phyloP scores from a whole-genome alignment of 2,113 vertebrate species.

The Mionectes macconnelli region DNA sequence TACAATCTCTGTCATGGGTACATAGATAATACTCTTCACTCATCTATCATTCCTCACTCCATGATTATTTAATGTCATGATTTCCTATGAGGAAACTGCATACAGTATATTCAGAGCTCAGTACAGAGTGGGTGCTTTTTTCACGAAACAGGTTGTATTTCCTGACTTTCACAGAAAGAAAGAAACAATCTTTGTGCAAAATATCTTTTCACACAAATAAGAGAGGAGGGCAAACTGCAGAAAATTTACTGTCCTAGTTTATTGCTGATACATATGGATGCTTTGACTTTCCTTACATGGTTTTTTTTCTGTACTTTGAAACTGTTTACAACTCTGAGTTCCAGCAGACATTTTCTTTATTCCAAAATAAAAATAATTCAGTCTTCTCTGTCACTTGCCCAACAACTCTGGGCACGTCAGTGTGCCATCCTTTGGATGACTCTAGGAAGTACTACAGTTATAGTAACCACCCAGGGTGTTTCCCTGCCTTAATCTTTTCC shows the following conservation, averaged over 20 bases:
- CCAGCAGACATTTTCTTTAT: background rate
- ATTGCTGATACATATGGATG: conserved; percentile 23
- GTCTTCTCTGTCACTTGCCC: background rate
- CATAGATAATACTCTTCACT: background rate
- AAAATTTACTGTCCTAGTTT: background rate
- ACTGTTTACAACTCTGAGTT: background rate
- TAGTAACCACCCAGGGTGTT: background rate
- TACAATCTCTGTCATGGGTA: background rate
- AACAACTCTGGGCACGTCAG: background rate
- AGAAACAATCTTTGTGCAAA: background rate
- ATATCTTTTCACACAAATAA: background rate
- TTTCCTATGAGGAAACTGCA: background rate
- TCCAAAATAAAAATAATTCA: background rate
- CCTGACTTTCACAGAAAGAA: background rate
- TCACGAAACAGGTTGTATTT: background rate
- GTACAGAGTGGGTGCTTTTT: background rate
- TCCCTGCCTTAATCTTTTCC: background rate
- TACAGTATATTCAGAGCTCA: background rate
- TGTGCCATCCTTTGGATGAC: background rate
- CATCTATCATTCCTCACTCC: background rate
- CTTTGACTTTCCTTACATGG: background rate
- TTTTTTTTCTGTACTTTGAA: conserved; percentile 2
- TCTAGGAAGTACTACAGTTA: background rate
- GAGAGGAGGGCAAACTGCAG: background rate
- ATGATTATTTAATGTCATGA: background rate